Evolutionary conservation across 2,888 invertebrate genomes (phyloP).

Genomic region (Ectropis crepuscularia): DNA sequence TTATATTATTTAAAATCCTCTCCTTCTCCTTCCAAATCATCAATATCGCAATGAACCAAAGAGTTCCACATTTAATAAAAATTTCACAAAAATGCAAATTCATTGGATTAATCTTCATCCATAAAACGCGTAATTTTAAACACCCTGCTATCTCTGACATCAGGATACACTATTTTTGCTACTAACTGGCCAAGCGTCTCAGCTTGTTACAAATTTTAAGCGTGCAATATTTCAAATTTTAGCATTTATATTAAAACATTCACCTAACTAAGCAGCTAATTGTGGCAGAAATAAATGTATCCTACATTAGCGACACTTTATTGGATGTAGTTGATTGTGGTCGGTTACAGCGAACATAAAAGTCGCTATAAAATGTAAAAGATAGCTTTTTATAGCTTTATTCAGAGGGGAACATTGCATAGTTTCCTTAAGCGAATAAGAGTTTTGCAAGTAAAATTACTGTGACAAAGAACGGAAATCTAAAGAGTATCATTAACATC

Average conservation of each 20-base stretch:
- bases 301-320: slow-evolving; percentile 32
- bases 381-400: slow-evolving; percentile 44
- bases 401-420: slow-evolving; percentile 37
- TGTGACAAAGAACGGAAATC: slow-evolving; percentile 29
- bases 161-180: too few relatives aligned
- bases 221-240: not conserved
- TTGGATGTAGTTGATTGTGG: slow-evolving; percentile 42
- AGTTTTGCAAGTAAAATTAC: slow-evolving; percentile 44
- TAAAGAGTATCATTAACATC: slow-evolving; percentile 35
- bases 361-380: slow-evolving; percentile 45
- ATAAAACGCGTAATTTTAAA: too few relatives aligned
- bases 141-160: too few relatives aligned
- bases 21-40: too few relatives aligned
- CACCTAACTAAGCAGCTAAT: slow-evolving; percentile 20
- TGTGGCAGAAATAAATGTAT: slow-evolving; percentile 23
- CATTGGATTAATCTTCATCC: too few relatives aligned
- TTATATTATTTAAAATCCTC: too few relatives aligned
- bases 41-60: too few relatives aligned
- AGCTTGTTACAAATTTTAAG: too few relatives aligned
- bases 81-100: too few relatives aligned
- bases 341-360: slow-evolving; percentile 43
- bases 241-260: not conserved
- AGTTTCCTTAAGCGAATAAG: slow-evolving; percentile 38
- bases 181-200: too few relatives aligned
- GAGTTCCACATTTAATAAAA: too few relatives aligned